Evolutionary conservation across 2,113 vertebrate species (phyloP), one percentile per base, ranked within the genome.

Genomic region (Leucoraja erinaceus): DNA sequence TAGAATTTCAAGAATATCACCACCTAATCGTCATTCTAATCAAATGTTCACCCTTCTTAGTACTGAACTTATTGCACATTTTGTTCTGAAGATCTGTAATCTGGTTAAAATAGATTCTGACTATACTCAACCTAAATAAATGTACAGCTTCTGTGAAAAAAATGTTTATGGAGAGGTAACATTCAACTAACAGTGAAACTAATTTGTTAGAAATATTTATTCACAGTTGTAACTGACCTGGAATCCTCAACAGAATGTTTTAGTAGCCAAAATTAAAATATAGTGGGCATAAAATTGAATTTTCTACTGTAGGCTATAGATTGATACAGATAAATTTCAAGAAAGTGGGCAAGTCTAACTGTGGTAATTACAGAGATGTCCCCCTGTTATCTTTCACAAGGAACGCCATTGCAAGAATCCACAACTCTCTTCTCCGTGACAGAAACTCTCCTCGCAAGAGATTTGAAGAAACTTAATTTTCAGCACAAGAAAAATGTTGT

Each of bases 11-110:
- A 96, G 95, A 95, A 96, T 96, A 94, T 96, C 95, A 95, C 95
- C 93, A 95, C 96, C 96, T 95, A 95, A 95, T 96, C 95, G 94
- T 96, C 95, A 96, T 96, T 96, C 95, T 94, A 96, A 97, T 96
- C 96, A 95, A 96, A 96, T 97, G 97, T 96, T 96, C 96, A 96
- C 96, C 96, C 96, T 96, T 95, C 96, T 95, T 95, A 96, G 93
- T 93, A 94, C 96, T 96, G 96, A 95, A 95, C 95, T 95, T 96
- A 94, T 96, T 96, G 96, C 94, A 94, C 94, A 95, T 94, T 96
- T 94, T 95, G 95, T 95, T 96, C 93, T 95, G 66, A 91, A 91
- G 90, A 91, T 91, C 66, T 28, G 47, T 22, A 25, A 28, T 91
- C 22, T 91, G 20, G 33, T 91, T 38, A 91, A 72, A 91, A 91